Base-by-base conservation (phyloP, 2,113 vertebrate genomes). In the Amphilophus citrinellus region DNA sequence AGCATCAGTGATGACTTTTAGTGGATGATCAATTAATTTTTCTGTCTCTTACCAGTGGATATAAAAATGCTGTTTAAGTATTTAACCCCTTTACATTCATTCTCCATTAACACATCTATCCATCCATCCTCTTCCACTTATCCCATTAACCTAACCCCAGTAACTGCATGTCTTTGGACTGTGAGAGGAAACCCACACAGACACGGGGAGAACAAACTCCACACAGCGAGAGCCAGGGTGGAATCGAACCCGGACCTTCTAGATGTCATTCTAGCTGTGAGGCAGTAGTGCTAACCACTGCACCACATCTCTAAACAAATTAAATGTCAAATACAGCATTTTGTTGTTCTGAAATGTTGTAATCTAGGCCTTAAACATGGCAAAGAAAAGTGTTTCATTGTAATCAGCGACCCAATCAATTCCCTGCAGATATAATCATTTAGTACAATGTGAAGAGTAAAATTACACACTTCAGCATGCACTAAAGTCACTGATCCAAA, bases 401-500 rank as follows among this genome's bases (percentile, higher is more conserved):
- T n/a, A 56, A 73, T 73, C 18, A 73, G 47, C 18, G 1, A 73
- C 47, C 68, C 68, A 56, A 2, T 73, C 68, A 56, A 2, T 56
- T 56, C 47, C 27, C 68, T 73, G 68, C 47, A 73, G 68, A 73
- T 56, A n/a, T 14, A 73, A 73, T 73, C 17, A 35, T 56, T 73
- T 56, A 56, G 47, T 0, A 3, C 47, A 73, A n/a, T 3, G 32
- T 73, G 47, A 73, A 56, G 27, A 73, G 0, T 73, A 47, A 73
- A 73, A 73, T 35, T 32, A 73, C 27, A 30, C 68, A 73, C 27
- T 73, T 73, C 68, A 56, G 47, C 47, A n/a, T 56, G 68, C 27
- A 53, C 44, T 73, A n/a, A 15, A 73, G 66, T 73, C 2, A 18
- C 66, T 73, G 6, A 53, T 56, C 24, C 53, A 32, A 53, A 53